Conservation (phyloP, 2,888 invertebrate species). For the Lycia hirtaria region DNA sequence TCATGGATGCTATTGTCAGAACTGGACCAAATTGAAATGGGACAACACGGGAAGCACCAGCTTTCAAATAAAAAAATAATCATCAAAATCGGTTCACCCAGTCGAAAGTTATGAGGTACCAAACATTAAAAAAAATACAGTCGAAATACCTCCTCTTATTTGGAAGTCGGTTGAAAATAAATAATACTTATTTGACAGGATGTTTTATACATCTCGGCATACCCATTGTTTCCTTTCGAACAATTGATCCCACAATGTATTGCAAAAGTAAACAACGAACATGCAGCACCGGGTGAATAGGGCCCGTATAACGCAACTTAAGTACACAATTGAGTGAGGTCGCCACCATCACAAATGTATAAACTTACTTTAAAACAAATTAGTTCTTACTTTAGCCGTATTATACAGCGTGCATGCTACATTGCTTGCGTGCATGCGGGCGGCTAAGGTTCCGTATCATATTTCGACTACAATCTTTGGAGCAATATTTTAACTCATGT, state of each 20-base stretch:
- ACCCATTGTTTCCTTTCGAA: background rate
- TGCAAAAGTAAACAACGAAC: background rate
- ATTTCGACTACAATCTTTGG: background rate
- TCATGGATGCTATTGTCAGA: no score
- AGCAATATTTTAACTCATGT: background rate
- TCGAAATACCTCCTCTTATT: no score
- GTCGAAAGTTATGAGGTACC: no score
- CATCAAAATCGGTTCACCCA: no score
- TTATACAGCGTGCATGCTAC: no score
- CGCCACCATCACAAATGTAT: background rate
- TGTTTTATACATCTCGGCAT: background rate
- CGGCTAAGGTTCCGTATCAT: background rate
- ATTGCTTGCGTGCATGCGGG: background rate
- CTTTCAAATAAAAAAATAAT: no score
- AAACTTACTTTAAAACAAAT: background rate
- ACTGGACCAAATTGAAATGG: no score
- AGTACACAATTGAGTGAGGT: background rate
- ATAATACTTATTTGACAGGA: background rate
- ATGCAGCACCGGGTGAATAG: slow-evolving; percentile 8
- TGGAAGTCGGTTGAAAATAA: no score
- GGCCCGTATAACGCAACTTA: background rate
- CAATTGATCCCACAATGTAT: slow-evolving; percentile 7
- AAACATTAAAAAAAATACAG: no score
- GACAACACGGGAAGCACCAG: no score
- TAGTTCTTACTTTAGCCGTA: no score